A percentile compares a stretch with the other conserved stretches of the same genome.
These are phyloP conservation scores for Kradibia gibbosae DNA, from an alignment of 1,140 invertebrate genomes.

Conservation along the genomic window DNA sequence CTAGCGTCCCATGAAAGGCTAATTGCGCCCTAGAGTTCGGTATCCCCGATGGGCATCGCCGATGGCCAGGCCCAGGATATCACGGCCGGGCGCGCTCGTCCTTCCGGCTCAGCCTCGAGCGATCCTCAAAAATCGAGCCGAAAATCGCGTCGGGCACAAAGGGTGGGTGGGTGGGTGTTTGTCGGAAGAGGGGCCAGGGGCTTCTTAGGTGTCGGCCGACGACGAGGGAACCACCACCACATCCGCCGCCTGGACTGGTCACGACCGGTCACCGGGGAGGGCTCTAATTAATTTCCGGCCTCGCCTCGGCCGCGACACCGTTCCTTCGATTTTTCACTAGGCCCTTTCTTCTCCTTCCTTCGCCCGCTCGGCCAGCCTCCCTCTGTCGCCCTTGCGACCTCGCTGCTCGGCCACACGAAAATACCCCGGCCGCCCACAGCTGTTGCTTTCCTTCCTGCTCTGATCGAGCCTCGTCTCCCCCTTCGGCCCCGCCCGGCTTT, in stretches of 20 bases:
- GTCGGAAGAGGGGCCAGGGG: neutral
- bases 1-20: neutral
- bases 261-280: neutral
- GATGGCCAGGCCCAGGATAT: constrained; percentile 55
- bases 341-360: too few species aligned
- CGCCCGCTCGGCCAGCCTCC: too few species aligned
- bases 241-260: constrained; percentile 33
- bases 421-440: too few species aligned
- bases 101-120: constrained; percentile 61
- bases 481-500: too few species aligned
- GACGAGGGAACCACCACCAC: constrained; percentile 56
- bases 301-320: too few species aligned
- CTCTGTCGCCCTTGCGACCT: too few species aligned
- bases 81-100: constrained; percentile 60
- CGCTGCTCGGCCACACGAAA: too few species aligned
- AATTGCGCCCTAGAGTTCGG: neutral
- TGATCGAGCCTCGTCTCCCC: too few species aligned
- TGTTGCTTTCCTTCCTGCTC: too few species aligned
- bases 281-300: constrained; percentile 43
- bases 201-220: neutral
- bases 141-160: neutral
- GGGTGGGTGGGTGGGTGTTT: too few species aligned
- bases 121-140: neutral
- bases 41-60: neutral
- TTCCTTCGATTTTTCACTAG: too few species aligned